These are phyloP conservation scores for Kuschelorhynchus macadamiae DNA, from an alignment of 2,888 invertebrate species.

Conservation along the genomic window DNA sequence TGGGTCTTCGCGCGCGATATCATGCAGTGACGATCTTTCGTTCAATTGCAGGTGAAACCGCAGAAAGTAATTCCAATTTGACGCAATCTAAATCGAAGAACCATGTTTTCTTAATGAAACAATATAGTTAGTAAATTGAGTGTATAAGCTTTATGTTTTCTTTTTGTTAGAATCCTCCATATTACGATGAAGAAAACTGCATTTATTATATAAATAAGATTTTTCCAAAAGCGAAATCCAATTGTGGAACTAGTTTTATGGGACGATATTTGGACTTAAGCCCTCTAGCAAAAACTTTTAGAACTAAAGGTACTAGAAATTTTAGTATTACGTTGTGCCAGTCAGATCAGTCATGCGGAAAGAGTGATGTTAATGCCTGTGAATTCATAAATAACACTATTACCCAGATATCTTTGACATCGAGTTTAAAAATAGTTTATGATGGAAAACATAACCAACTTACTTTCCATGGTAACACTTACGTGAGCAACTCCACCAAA, in stretches of 20 bases:
- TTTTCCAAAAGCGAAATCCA: conserved; percentile 6
- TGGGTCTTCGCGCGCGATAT: too few relatives aligned
- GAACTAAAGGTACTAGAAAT: conserved; percentile 27
- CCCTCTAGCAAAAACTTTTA: conserved; percentile 29
- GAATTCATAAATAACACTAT: conserved; percentile 3
- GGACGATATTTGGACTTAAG: conserved; percentile 40
- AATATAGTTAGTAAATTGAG: too few relatives aligned
- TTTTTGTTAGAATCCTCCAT: too few relatives aligned
- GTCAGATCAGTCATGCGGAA: conserved; percentile 19
- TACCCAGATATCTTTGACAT: conserved; percentile 18
- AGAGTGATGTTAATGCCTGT: conserved; percentile 31
- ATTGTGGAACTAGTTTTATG: conserved; percentile 29
- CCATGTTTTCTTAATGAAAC: too few relatives aligned
- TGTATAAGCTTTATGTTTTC: too few relatives aligned
- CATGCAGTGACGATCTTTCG: too few relatives aligned
- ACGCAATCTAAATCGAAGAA: too few relatives aligned
- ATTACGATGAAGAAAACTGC: conserved; percentile 29
- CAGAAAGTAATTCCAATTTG: too few relatives aligned
- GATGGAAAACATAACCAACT: conserved; percentile 27
- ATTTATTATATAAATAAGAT: conserved; percentile 34
- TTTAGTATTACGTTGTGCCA: conserved; percentile 44
- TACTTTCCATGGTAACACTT: conserved; percentile 20
- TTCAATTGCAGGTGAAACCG: too few relatives aligned
- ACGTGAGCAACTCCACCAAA: conserved; percentile 21
- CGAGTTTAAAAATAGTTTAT: conserved; percentile 25